A percentile compares a stretch with the other conserved stretches of the same genome.
phyloP scores from a whole-genome alignment of 2,797 vertebrate species.

The Sebastes matsubarae region DNA sequence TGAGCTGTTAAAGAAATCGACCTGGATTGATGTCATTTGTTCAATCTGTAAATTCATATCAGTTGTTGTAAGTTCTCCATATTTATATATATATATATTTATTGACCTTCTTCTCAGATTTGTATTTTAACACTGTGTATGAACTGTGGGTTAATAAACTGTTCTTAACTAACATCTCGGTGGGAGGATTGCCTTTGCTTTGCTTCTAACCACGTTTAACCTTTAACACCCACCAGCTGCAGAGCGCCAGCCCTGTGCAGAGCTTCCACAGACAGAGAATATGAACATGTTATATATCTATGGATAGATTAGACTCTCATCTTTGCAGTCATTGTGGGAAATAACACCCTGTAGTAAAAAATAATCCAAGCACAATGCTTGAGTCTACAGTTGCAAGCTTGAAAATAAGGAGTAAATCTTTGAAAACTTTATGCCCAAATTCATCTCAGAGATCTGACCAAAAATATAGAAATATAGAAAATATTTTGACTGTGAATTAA shows the following conservation, averaged over 20 bases:
- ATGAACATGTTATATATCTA: not conserved
- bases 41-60: not conserved
- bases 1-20: not conserved
- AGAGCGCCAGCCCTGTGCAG: not conserved
- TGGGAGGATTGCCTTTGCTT: not conserved
- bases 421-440: not conserved
- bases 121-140: not conserved
- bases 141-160: slow-evolving; percentile 31
- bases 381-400: no score
- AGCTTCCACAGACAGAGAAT: not conserved
- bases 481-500: no score
- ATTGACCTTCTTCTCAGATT: not conserved
- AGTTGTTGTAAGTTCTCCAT: not conserved
- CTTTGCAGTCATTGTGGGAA: not conserved
- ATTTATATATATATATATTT: not conserved
- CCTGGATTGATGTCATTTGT: not conserved
- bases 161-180: not conserved
- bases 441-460: not conserved
- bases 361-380: not conserved
- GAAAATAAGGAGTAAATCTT: not conserved
- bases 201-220: not conserved
- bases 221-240: slow-evolving; percentile 15
- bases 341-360: not conserved
- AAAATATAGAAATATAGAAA: no score
- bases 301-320: not conserved